phyloP scores from a whole-genome alignment of 2,888 invertebrate genomes.

The Apoderus coryli region DNA sequence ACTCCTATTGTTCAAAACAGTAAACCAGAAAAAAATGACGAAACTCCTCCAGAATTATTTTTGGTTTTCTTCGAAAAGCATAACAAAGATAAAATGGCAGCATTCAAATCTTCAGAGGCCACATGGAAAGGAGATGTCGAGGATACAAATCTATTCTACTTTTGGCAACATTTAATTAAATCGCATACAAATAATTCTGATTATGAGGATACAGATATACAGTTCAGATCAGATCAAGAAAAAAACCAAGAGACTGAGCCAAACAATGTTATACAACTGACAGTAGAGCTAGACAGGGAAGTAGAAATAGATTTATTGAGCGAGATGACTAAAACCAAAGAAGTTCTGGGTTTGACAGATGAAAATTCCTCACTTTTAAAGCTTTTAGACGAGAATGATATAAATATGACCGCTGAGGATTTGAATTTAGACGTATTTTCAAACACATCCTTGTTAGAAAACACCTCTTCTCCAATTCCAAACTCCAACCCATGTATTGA shows the following conservation, averaged over 20 bases:
- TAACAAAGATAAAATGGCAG: no score
- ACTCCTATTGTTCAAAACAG: slow-evolving; percentile 4
- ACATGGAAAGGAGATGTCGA: slow-evolving; percentile 5
- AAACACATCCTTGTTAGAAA: slow-evolving; percentile 4
- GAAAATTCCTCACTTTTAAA: slow-evolving; percentile 2
- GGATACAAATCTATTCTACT: slow-evolving; percentile 7
- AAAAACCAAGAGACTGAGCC: background rate
- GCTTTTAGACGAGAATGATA: slow-evolving; percentile 2
- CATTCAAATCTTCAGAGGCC: background rate
- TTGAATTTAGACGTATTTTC: slow-evolving; percentile 6
- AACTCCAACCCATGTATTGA: slow-evolving; percentile 4
- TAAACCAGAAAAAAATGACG: slow-evolving; percentile 3
- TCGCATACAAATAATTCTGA: background rate
- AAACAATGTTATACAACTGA: slow-evolving; percentile 2
- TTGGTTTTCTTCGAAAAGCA: slow-evolving; percentile 6
- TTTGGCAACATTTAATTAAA: slow-evolving; percentile 6
- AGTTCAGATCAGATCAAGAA: background rate
- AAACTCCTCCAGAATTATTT: no score
- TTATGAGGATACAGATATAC: background rate
- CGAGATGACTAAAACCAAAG: no score
- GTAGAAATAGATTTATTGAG: background rate
- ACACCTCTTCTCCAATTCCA: slow-evolving; percentile 5
- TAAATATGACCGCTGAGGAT: slow-evolving; percentile 5
- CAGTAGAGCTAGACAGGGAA: slow-evolving; percentile 1
- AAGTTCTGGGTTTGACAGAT: slow-evolving; percentile 4